Conservation (phyloP, 2,888 invertebrate genomes). For the Criorhina ranunculi region DNA sequence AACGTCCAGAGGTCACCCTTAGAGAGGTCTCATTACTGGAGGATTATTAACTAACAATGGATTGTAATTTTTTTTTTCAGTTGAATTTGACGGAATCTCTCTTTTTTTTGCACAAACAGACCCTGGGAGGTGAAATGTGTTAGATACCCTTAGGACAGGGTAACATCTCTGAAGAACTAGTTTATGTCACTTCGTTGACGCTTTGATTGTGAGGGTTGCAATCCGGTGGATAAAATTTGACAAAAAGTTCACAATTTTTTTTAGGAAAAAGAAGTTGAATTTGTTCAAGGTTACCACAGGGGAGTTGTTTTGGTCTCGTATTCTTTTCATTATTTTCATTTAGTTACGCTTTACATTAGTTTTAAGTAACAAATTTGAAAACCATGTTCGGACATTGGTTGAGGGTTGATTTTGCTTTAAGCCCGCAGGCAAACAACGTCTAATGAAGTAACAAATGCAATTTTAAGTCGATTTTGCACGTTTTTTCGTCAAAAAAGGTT, state of each 20-base stretch:
- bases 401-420: constrained; percentile 21
- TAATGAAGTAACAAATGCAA: constrained; percentile 64
- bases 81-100: constrained; percentile 38
- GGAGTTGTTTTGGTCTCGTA: constrained; percentile 32
- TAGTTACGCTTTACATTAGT: constrained; percentile 64
- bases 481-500: constrained; percentile 44
- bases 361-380: constrained; percentile 45
- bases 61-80: constrained; percentile 65
- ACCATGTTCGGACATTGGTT: neutral
- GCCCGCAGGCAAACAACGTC: constrained; percentile 48
- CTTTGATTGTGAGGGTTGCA: constrained; percentile 9
- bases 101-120: constrained; percentile 28
- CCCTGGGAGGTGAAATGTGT: constrained; percentile 60
- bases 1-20: constrained; percentile 63
- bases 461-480: constrained; percentile 58
- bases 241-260: constrained; percentile 29
- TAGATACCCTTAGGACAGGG: neutral
- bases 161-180: neutral
- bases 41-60: constrained; percentile 76
- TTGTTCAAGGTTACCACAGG: constrained; percentile 18
- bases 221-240: constrained; percentile 42
- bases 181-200: constrained; percentile 12
- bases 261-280: constrained; percentile 1
- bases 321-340: constrained; percentile 36
- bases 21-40: constrained; percentile 70